phyloP scores from a whole-genome alignment of 2,797 vertebrate genomes.

The Paratrypauchen microcephalus region DNA sequence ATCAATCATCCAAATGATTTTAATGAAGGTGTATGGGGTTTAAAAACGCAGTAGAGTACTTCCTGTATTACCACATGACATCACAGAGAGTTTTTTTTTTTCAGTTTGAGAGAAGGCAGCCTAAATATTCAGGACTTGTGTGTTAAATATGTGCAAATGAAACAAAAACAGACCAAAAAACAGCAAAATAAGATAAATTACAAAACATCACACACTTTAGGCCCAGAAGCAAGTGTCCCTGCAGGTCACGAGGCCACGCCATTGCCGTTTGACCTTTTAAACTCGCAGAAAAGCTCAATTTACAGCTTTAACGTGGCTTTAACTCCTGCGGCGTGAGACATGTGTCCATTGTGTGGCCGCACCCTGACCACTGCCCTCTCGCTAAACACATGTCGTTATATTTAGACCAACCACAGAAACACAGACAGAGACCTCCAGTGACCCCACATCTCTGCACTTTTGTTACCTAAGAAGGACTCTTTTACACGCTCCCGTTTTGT shows the following conservation, averaged over 20 bases:
- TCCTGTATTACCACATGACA: no score
- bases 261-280: conserved; percentile 32
- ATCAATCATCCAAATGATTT: no score
- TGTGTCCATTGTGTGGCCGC: conserved; percentile 30
- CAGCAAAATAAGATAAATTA: neutral
- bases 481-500: conserved; percentile 1
- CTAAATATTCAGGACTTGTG: no score
- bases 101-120: no score
- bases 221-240: conserved; percentile 1
- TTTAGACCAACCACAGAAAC: conserved; percentile 61
- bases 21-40: no score
- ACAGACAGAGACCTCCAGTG: conserved; percentile 40
- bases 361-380: conserved; percentile 54
- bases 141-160: no score
- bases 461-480: conserved; percentile 1
- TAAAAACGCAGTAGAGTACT: no score
- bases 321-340: conserved; percentile 47
- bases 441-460: conserved; percentile 29
- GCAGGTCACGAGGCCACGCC: conserved; percentile 21
- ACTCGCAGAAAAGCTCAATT: conserved; percentile 34
- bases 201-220: conserved; percentile 1
- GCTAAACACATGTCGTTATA: conserved; percentile 61
- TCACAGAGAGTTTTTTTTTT: no score
- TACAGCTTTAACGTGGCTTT: conserved; percentile 16
- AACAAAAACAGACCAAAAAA: no score